These are phyloP conservation scores for Albula glossodonta DNA, from an alignment of 2,113 vertebrate species.

Conservation along the genomic window DNA sequence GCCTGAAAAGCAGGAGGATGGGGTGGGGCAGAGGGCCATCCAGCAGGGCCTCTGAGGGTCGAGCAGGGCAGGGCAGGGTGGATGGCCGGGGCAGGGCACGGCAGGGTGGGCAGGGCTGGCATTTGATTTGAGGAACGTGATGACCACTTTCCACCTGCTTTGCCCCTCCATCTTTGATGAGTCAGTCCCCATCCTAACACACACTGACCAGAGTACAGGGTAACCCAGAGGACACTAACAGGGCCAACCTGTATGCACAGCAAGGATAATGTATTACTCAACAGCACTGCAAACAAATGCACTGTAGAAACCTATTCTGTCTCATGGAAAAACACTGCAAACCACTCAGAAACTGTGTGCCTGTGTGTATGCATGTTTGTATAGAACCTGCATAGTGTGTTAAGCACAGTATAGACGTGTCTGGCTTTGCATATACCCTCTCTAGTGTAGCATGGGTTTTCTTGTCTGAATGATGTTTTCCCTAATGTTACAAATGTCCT, in stretches of 20 bases:
- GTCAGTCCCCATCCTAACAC: not conserved
- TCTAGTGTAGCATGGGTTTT: not conserved
- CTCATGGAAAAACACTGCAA: not conserved
- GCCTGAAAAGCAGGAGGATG: constrained; percentile 65
- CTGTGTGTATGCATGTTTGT: constrained; percentile 21
- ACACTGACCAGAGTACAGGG: not conserved
- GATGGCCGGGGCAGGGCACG: not conserved
- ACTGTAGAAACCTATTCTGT: not conserved
- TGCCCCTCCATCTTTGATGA: not conserved
- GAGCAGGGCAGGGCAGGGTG: not conserved
- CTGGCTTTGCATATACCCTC: not conserved
- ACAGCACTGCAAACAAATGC: not conserved
- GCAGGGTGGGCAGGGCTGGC: not conserved
- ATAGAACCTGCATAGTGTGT: constrained; percentile 30
- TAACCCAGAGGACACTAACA: not conserved
- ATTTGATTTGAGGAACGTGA: not conserved
- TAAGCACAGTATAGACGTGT: not conserved
- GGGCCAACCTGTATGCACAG: not conserved
- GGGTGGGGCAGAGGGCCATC: constrained; percentile 52
- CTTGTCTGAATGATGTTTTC: not conserved
- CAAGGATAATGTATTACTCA: not conserved
- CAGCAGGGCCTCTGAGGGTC: constrained; percentile 60
- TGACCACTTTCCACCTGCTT: not conserved
- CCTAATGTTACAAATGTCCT: not conserved
- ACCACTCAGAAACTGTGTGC: not conserved